Evolutionary conservation across 2,113 vertebrate species (phyloP).

Genomic region (Mastomys natalensis): DNA sequence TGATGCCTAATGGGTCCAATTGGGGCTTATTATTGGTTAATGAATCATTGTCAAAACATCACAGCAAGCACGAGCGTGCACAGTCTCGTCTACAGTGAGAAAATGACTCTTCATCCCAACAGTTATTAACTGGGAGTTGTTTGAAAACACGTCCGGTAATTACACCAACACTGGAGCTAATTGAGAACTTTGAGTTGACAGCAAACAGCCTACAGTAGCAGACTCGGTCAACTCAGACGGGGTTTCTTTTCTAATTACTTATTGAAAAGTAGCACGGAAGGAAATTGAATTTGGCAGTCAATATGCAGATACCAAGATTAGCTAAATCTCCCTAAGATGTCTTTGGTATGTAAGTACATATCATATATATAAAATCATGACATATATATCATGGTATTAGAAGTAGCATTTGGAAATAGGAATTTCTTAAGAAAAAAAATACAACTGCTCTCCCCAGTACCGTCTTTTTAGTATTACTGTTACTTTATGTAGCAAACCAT

Average conservation of each 20-base stretch:
- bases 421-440: conserved; percentile 47
- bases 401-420: conserved; percentile 20
- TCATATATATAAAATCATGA: background rate
- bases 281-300: conserved; percentile 60
- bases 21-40: conserved; percentile 75
- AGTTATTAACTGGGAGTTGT: conserved; percentile 83
- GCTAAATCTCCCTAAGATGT: conserved; percentile 44
- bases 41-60: conserved; percentile 76
- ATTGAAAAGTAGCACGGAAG: conserved; percentile 73
- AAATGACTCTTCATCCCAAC: conserved; percentile 80
- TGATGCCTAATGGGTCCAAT: conserved; percentile 71
- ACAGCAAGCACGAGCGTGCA: conserved; percentile 48
- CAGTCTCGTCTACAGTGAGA: conserved; percentile 66
- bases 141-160: conserved; percentile 82
- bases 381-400: background rate
- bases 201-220: conserved; percentile 81
- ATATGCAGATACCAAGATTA: conserved; percentile 52
- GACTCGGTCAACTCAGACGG: conserved; percentile 76
- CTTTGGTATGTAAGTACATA: background rate
- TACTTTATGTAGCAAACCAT: background rate
- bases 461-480: background rate
- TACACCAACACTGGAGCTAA: conserved; percentile 80
- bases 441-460: background rate
- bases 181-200: conserved; percentile 83
- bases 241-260: conserved; percentile 77